These are phyloP conservation scores for Chaetops frenatus DNA, from an alignment of 2,113 vertebrate genomes.

Conservation along the genomic window DNA sequence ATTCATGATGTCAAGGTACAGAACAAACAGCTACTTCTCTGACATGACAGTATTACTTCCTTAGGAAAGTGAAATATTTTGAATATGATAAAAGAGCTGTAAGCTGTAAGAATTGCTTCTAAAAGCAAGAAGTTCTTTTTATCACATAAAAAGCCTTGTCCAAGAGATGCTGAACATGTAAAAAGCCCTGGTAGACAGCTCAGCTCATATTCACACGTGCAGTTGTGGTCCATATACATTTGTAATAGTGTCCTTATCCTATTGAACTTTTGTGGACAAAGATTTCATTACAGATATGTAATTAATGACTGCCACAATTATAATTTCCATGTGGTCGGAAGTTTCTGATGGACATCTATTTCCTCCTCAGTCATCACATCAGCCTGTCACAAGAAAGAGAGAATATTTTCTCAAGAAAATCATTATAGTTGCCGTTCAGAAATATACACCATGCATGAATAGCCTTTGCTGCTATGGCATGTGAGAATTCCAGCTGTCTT, in stretches of 20 bases:
- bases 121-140: not conserved
- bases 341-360: not conserved
- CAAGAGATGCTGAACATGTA: not conserved
- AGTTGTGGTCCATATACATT: not conserved
- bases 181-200: not conserved
- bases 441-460: accelerated
- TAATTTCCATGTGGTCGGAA: not conserved
- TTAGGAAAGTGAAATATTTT: not conserved
- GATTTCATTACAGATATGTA: not conserved
- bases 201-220: not conserved
- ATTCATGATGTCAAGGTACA: not conserved
- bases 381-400: not conserved
- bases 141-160: not conserved
- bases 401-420: not conserved
- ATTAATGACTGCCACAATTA: not conserved
- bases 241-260: not conserved
- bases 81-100: not conserved
- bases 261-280: not conserved
- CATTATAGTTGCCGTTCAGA: not conserved
- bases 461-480: not conserved
- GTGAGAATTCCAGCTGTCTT: not conserved
- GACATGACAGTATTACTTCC: not conserved
- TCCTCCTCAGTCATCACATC: not conserved
- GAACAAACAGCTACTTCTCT: not conserved
- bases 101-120: not conserved